Conservation (phyloP, 1,140 invertebrate genomes). For the Temnothorax curvispinosus region DNA sequence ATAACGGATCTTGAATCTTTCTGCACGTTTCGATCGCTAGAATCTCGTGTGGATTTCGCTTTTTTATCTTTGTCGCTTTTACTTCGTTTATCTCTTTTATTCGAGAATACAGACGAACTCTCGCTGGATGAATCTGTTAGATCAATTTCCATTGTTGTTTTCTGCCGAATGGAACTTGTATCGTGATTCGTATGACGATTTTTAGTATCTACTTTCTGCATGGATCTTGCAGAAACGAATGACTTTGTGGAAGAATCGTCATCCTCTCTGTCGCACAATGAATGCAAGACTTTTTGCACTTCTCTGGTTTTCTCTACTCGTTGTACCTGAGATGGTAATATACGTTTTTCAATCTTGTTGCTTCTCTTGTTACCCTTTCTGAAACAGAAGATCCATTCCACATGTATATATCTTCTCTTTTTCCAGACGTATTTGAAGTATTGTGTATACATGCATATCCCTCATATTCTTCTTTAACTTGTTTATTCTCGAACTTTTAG, state of each 20-base stretch:
- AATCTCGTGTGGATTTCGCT: background rate
- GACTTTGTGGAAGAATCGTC: background rate
- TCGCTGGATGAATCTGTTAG: conserved; percentile 2
- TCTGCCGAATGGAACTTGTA: background rate
- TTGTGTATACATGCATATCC: conserved; percentile 66
- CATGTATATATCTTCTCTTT: conserved; percentile 66
- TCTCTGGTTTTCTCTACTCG: conserved; percentile 1
- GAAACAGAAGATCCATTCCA: conserved; percentile 75
- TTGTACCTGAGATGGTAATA: conserved; percentile 53
- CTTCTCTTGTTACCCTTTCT: conserved; percentile 70
- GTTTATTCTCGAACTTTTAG: conserved; percentile 58
- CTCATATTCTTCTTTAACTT: conserved; percentile 32
- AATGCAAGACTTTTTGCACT: background rate
- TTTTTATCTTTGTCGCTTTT: background rate
- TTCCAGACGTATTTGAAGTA: conserved; percentile 58
- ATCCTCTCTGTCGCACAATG: conserved; percentile 63
- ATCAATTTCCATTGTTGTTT: background rate
- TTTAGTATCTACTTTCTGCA: background rate
- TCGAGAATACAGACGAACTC: background rate
- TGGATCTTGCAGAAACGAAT: background rate
- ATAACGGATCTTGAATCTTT: background rate
- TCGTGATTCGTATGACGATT: background rate
- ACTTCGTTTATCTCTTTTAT: background rate
- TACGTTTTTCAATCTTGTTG: conserved; percentile 31
- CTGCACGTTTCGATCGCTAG: background rate